Evolutionary conservation across 2,797 vertebrate species (phyloP).

Genomic region (Phaenicophaeus curvirostris): DNA sequence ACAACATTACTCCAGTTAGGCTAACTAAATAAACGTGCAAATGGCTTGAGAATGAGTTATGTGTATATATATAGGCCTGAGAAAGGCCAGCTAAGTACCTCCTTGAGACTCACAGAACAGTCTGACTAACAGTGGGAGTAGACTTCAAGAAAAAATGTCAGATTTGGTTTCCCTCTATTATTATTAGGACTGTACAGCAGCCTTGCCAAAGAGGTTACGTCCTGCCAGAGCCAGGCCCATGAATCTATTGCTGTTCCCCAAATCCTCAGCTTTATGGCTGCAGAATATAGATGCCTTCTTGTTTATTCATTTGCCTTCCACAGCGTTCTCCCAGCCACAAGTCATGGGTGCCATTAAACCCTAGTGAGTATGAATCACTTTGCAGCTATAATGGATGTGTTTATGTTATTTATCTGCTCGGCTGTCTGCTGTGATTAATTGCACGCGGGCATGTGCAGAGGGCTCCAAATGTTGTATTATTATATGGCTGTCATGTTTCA

Average conservation of each 20-base stretch:
- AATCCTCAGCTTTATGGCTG: background rate
- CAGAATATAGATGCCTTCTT: background rate
- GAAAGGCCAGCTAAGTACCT: background rate
- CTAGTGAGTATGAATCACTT: conserved; percentile 18
- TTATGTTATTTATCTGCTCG: conserved; percentile 65
- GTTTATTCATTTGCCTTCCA: background rate
- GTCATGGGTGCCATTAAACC: conserved; percentile 4
- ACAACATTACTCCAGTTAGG: background rate
- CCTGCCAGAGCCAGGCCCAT: background rate
- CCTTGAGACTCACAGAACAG: background rate
- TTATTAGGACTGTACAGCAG: background rate
- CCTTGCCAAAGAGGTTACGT: background rate
- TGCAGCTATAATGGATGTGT: conserved; percentile 66
- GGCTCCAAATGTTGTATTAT: conserved; percentile 63
- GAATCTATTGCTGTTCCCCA: background rate
- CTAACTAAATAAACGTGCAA: background rate
- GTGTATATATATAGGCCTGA: background rate
- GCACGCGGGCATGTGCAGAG: conserved; percentile 19
- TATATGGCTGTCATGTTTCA: conserved; percentile 71
- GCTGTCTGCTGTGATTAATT: conserved; percentile 67
- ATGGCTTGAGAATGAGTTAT: background rate
- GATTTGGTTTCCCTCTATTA: background rate
- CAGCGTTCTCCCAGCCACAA: background rate
- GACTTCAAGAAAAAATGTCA: background rate
- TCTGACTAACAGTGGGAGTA: background rate